These are phyloP conservation scores for Cololabis saira DNA, from an alignment of 2,113 vertebrate genomes.

Conservation along the genomic window DNA sequence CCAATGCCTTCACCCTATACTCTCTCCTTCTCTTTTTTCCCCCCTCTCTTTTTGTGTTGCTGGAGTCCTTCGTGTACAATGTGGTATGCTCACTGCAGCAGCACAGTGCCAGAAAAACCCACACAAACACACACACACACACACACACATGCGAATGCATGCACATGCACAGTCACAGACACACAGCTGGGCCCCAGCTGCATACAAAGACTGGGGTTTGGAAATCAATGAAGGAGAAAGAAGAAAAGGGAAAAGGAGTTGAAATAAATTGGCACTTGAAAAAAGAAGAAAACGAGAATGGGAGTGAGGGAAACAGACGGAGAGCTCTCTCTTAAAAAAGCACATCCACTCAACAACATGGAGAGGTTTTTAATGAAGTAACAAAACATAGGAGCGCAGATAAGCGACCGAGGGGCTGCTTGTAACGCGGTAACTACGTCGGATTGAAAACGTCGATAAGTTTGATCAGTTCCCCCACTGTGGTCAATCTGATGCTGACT, in stretches of 20 bases:
- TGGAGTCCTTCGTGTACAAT: constrained; percentile 74
- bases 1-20: constrained; percentile 37
- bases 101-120: constrained; percentile 79
- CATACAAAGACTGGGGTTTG: constrained; percentile 85
- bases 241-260: constrained; percentile 83
- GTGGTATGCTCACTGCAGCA: constrained; percentile 80
- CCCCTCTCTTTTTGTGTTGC: constrained; percentile 59
- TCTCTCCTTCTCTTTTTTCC: constrained; percentile 38
- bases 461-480: constrained; percentile 11
- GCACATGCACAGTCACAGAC: constrained; percentile 73
- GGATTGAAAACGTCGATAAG: constrained; percentile 29
- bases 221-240: constrained; percentile 88
- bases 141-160: constrained; percentile 53
- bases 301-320: constrained; percentile 57
- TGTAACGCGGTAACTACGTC: constrained; percentile 10
- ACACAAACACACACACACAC: constrained; percentile 74
- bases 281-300: constrained; percentile 78
- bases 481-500: constrained; percentile 20
- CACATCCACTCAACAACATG: constrained; percentile 64
- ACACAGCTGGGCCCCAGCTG: constrained; percentile 87
- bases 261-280: constrained; percentile 87
- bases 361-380: constrained; percentile 43
- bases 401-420: constrained; percentile 43
- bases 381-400: constrained; percentile 55
- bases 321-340: constrained; percentile 54